These are phyloP conservation scores for Plotosus lineatus DNA, from an alignment of 2,113 vertebrate genomes.

Conservation along the genomic window DNA sequence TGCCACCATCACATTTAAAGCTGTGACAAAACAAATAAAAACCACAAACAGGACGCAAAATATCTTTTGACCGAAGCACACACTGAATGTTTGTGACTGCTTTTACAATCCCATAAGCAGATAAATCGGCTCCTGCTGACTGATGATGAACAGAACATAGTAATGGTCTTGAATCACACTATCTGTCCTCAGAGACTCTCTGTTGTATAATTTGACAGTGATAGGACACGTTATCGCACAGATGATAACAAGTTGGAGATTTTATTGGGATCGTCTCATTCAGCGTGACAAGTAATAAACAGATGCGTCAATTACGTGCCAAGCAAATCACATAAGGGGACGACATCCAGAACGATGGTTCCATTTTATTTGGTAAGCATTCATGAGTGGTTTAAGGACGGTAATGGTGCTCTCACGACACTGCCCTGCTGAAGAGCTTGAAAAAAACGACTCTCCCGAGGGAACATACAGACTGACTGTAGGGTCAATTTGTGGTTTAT, in stretches of 20 bases:
- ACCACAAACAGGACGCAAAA: not conserved
- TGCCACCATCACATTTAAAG: not conserved
- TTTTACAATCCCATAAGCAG: too few relatives aligned
- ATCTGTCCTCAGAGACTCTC: not conserved
- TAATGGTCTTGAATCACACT: not conserved
- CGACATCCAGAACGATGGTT: not conserved
- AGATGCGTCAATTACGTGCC: not conserved
- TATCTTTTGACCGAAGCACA: not conserved
- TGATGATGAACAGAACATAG: not conserved
- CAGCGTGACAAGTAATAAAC: not conserved
- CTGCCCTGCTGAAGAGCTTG: not conserved
- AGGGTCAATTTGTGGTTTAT: not conserved
- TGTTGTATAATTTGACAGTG: not conserved
- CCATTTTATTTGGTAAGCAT: not conserved
- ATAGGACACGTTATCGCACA: not conserved
- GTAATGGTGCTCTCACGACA: constrained; percentile 4
- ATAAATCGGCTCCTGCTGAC: not conserved
- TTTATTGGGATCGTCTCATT: not conserved
- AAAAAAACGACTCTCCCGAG: not conserved
- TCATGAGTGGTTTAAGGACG: not conserved
- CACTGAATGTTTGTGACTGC: not conserved
- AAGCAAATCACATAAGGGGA: not conserved
- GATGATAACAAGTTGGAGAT: not conserved
- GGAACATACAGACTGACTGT: not conserved
- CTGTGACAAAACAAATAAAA: not conserved